phyloP scores from a whole-genome alignment of 2,888 invertebrate genomes.

The Brenthis ino region DNA sequence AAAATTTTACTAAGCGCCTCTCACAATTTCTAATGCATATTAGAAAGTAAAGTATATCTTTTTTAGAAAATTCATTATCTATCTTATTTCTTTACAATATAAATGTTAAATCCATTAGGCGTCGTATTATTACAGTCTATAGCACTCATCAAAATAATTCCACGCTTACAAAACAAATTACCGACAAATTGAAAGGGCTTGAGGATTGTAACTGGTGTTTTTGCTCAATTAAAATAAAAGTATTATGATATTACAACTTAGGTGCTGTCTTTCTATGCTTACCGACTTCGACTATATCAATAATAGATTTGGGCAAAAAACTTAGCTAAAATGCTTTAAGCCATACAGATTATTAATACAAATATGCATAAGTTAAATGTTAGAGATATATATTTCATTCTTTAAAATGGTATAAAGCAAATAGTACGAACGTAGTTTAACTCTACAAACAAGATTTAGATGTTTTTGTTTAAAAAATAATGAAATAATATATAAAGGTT shows the following conservation, averaged over 20 bases:
- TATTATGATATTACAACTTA: slow-evolving; percentile 1
- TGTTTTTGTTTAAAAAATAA: no score
- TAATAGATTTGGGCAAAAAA: no score
- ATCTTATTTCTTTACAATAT: slow-evolving; percentile 8
- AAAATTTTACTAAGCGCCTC: no score
- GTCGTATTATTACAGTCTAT: slow-evolving; percentile 21
- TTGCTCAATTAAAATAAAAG: slow-evolving; percentile 8
- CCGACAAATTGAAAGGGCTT: slow-evolving; percentile 20
- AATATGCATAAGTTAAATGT: no score
- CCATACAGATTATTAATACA: no score
- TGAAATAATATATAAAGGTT: no score
- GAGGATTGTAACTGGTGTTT: neutral
- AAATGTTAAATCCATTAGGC: slow-evolving; percentile 11
- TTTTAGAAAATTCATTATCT: neutral
- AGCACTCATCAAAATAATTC: slow-evolving; percentile 21
- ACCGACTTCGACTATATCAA: neutral
- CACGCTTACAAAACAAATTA: slow-evolving; percentile 20
- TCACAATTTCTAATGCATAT: neutral
- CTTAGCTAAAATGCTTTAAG: no score
- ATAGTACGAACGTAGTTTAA: no score
- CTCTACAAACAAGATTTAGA: no score
- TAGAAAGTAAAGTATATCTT: neutral
- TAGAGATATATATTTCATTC: no score
- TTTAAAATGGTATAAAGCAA: no score
- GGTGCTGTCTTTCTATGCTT: neutral